Evolutionary conservation across 1,140 invertebrate genomes (phyloP).

Genomic region (Macrobrachium rosenbergii): DNA sequence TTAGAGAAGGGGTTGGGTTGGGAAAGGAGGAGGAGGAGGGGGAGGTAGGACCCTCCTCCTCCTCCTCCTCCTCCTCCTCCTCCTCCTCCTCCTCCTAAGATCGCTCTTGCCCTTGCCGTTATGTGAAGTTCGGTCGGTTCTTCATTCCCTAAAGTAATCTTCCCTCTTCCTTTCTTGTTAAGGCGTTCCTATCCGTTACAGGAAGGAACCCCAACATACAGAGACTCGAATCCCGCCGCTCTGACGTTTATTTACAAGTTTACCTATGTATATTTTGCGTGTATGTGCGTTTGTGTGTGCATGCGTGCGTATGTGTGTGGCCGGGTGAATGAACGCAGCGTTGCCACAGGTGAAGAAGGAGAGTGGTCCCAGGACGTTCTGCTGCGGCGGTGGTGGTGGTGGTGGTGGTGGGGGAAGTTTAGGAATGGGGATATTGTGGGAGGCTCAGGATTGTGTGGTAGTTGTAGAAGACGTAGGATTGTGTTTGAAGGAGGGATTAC

Average conservation of each 20-base stretch:
- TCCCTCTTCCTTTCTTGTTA: no score
- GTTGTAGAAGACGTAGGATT: no score
- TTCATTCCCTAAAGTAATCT: no score
- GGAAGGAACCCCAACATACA: no score
- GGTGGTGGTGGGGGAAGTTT: background rate
- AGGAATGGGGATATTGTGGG: background rate
- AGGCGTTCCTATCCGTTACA: no score
- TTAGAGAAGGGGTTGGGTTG: background rate
- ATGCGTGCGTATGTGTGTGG: background rate
- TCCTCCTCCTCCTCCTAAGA: no score
- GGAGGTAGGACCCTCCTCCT: background rate
- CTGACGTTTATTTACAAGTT: background rate
- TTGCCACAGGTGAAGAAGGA: slow-evolving; percentile 9
- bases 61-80: no score
- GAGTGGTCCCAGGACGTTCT: background rate
- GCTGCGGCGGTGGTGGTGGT: background rate
- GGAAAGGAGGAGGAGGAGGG: background rate
- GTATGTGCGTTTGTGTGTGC: background rate
- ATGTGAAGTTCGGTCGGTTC: no score
- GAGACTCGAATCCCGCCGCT: no score
- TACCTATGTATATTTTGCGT: background rate
- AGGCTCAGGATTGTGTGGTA: no score
- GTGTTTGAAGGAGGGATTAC: no score
- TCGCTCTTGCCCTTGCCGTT: no score
- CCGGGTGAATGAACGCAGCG: slow-evolving; percentile 16